These are phyloP conservation scores for Doryteuthis pealeii DNA, from an alignment of 1,140 invertebrate species.

Conservation along the genomic window DNA sequence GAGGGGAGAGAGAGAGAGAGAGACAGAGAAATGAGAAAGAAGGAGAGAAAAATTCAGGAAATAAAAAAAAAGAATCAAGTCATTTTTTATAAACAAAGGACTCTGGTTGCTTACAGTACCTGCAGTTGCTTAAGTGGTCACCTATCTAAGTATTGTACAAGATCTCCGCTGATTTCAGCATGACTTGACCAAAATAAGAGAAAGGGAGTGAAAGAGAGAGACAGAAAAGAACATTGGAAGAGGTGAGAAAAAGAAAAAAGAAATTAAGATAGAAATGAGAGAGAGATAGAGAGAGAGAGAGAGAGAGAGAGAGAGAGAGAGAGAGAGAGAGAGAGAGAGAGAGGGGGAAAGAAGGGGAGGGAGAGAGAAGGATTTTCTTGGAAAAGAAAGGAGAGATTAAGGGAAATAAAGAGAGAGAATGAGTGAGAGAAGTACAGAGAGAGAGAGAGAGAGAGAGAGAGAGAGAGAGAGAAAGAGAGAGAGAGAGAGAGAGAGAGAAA, in stretches of 20 bases:
- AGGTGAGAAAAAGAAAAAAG: background rate
- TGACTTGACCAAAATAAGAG: too few relatives aligned
- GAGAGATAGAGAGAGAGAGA: background rate
- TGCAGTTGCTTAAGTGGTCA: too few relatives aligned
- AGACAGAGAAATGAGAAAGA: background rate
- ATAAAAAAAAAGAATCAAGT: background rate
- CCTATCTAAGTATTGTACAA: too few relatives aligned
- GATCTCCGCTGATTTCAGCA: too few relatives aligned
- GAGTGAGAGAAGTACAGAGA: background rate
- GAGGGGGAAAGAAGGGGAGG: background rate
- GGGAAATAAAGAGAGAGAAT: background rate
- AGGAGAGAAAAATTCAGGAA: background rate
- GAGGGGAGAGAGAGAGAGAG: background rate
- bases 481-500: constrained; percentile 7
- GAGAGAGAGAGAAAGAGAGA: constrained; percentile 11
- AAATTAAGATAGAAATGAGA: too few relatives aligned
- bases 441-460: background rate
- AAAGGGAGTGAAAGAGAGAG: background rate
- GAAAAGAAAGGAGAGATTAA: background rate
- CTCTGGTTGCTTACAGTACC: too few relatives aligned
- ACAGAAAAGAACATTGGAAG: background rate
- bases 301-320: background rate
- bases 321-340: background rate
- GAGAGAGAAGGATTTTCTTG: background rate
- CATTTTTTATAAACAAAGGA: too few relatives aligned